These are phyloP conservation scores for Sarcophaga rosellei DNA, from an alignment of 2,888 invertebrate genomes.

Conservation along the genomic window DNA sequence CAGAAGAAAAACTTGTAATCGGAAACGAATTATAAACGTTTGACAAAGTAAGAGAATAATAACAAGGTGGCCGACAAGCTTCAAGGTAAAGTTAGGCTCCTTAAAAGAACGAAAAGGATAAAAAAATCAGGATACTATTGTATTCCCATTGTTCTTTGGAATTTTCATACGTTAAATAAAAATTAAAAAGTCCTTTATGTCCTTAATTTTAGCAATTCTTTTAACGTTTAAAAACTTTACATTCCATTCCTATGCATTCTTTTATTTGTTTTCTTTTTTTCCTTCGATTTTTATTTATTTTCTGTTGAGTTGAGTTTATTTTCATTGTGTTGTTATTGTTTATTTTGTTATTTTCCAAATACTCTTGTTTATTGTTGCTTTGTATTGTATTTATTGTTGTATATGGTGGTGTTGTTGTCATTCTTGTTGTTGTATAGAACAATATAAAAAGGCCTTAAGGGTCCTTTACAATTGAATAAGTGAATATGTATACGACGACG, in stretches of 20 bases:
- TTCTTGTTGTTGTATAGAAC: not conserved
- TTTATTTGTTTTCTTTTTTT: not conserved
- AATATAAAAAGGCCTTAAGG: conserved; percentile 45
- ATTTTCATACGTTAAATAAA: no score
- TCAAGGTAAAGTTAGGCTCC: no score
- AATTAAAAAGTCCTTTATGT: no score
- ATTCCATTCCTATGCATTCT: not conserved
- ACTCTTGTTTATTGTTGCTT: conserved; percentile 18
- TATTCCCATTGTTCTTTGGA: no score
- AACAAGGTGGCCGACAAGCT: no score
- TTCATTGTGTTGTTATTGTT: not conserved
- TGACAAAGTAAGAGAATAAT: no score
- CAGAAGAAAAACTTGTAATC: no score
- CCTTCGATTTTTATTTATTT: not conserved
- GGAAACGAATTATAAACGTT: no score
- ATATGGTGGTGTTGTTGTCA: not conserved
- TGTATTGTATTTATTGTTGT: conserved; percentile 11
- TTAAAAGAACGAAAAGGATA: no score
- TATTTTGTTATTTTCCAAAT: not conserved
- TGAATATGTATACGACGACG: conserved; percentile 6
- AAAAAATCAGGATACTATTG: no score
- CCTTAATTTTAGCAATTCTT: no score
- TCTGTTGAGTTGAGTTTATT: not conserved
- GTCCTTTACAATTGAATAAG: conserved; percentile 47
- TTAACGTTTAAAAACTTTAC: no score